Base-by-base conservation (phyloP, 2,888 invertebrate genomes). In the Auanema freiburgensis region DNA sequence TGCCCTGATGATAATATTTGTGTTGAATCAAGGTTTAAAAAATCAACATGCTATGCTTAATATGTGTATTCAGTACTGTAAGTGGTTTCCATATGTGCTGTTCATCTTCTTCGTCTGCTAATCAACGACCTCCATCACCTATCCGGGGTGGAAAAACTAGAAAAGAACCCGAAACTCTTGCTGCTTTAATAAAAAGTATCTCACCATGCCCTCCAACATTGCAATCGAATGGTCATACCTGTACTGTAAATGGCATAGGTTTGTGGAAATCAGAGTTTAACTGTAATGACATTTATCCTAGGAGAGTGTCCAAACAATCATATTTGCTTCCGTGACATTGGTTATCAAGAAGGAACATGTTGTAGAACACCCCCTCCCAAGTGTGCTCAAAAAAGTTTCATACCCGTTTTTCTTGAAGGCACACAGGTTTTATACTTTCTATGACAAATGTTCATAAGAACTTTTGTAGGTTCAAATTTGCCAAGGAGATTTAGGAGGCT, bases 61-160 rank as follows among this genome's bases (percentile, higher is more conserved):
- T 33, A 14, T 59, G 10, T 8, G 14, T 50, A 60, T 77, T 52
- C 52, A 72, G 76, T 53, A 77, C 82, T n/a, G 79, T 78, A 8
- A 63, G 71, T 8, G 79, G 79, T n/a, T 83, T 83, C 76, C 76
- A 78, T 59, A 78, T 82, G 80, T 82, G 82, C 63, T 82, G 82
- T 57, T 76, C 79, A 6, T 57, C 53, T 8, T 46, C 50, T 21
- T 49, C 69, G 11, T 65, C 69, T 69, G 41, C 64, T 61, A 54
- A 57, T 57, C 71, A 65, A 24, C 10, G 25, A 44, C 61, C 63
- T 44, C 58, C 69, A 41, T 40, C 61, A 11, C 60, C 59, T 43
- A 52, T 50, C 52, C 49, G 50, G 52, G 24, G 49, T 54, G 14
- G 5, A 53, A 52, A 14, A 18, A 24, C 46, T 25, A 41, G 16